Evolutionary conservation across 92 coral and sea anemone genomes (phyloP), one percentile per base, ranked within the genome.

Genomic region (Phenganax marumi): DNA sequence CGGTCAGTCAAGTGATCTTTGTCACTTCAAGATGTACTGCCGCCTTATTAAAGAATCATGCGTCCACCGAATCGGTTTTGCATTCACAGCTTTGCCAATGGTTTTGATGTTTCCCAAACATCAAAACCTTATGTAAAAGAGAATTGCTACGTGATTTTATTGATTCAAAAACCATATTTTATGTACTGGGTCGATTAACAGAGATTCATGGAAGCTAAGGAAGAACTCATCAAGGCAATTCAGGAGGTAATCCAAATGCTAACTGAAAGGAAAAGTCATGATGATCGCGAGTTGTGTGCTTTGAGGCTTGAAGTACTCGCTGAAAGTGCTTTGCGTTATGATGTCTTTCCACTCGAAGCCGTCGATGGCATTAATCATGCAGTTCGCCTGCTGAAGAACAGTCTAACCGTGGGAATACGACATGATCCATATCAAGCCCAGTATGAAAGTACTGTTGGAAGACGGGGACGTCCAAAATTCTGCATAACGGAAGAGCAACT

Each of bases 401-500:
- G 10, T 10, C 19, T 19, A 19, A 25, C 22, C 19, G 8, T 19
- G 12, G 9, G 23, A 10, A 25, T 12, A 33, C 1, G 33, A 17
- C 23, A 22, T 12, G 33, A 65, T 12, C 25, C 72, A 33, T 65
- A 65, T 65, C 72, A 65, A 23, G 72, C 72, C 25, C 23, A 19
- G 17, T 24, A 16, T n/a, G 61, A 33, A 33, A 4, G 57, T 46
- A 75, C 46, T 50, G 39, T 47, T 48, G 90, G 84, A 52, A 81
- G 66, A 11, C 69, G 81, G 25, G 87, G 87, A 33, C 58, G 87
- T 25, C 90, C 87, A 53, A 87, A 60, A 68, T 87, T 87, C 61
- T 22, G 52, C 26, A 87, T 83, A 56, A 53, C 90, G 58, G 86
- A 82, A 50, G 87, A 87, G 69, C 87, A 87, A 61, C 66, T 83